Conservation (phyloP, 1,140 invertebrate species). For the Metaphire vulgaris region DNA sequence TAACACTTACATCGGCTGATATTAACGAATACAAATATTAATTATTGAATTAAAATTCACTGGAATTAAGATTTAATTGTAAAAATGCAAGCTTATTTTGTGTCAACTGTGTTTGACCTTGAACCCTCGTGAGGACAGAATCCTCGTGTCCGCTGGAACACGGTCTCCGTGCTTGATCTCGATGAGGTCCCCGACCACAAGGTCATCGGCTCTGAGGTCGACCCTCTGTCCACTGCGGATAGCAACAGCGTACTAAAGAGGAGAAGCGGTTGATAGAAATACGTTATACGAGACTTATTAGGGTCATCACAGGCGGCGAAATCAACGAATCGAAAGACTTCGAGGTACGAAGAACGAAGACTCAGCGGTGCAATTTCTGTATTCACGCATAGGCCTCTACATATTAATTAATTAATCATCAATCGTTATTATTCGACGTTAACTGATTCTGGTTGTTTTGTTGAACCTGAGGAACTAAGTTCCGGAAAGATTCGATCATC, state of each 20-base stretch:
- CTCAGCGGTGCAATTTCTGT: neutral
- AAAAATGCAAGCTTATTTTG: neutral
- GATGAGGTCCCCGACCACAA: slow-evolving; percentile 74
- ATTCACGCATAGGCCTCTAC: neutral
- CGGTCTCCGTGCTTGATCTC: slow-evolving; percentile 76
- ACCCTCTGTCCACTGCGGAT: slow-evolving; percentile 87
- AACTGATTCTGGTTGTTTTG: too few species aligned
- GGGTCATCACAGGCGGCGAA: neutral
- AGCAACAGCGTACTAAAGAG: slow-evolving; percentile 66
- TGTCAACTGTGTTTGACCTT: slow-evolving; percentile 52
- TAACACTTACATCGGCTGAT: neutral
- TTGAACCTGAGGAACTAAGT: slow-evolving; percentile 69
- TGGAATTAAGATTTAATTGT: neutral
- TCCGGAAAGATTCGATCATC: slow-evolving; percentile 70
- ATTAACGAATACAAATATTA: neutral
- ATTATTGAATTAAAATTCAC: neutral
- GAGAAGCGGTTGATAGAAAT: neutral
- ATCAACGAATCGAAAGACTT: neutral
- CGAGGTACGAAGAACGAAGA: neutral
- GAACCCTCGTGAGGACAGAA: slow-evolving; percentile 64
- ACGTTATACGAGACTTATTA: slow-evolving; percentile 1
- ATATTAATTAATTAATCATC: neutral
- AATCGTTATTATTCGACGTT: too few species aligned
- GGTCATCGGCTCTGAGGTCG: slow-evolving; percentile 61
- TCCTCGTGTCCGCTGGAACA: slow-evolving; percentile 74